Conservation (phyloP, 2,113 vertebrate species). For the Typhlomys cinereus region DNA sequence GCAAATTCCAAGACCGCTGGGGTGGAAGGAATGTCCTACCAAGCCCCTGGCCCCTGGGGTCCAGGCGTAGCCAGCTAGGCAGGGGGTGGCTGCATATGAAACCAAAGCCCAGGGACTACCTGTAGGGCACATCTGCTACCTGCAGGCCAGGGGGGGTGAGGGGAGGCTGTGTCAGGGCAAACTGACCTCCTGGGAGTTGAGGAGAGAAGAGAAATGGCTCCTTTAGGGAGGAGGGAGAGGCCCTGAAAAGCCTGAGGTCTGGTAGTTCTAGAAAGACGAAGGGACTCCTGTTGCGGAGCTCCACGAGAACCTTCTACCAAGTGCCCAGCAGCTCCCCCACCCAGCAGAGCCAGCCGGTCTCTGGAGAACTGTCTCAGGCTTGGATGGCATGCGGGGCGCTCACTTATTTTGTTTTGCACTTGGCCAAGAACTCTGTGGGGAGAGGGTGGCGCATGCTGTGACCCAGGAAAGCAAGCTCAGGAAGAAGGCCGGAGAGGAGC, state of each 20-base stretch:
- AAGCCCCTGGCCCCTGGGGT: not conserved
- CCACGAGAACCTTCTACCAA: not conserved
- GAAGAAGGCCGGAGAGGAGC: not conserved
- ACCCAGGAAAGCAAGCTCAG: not conserved
- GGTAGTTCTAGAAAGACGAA: no score
- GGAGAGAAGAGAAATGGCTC: not conserved
- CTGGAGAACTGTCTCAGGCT: slow-evolving; percentile 13
- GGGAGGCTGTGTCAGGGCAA: not conserved
- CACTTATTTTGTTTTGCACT: not conserved
- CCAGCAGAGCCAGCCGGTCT: not conserved
- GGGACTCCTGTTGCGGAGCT: not conserved
- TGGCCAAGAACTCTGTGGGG: not conserved
- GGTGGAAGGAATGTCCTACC: not conserved
- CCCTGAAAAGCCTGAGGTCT: not conserved
- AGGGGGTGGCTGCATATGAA: not conserved
- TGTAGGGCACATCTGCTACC: not conserved
- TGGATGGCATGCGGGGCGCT: not conserved
- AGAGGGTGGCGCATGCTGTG: not conserved
- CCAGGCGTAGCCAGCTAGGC: not conserved
- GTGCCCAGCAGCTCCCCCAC: not conserved
- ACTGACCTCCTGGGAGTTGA: not conserved
- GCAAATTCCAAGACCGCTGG: not conserved
- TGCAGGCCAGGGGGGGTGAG: not conserved
- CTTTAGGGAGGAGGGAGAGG: not conserved
- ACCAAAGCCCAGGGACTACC: not conserved